These are phyloP conservation scores for Andrena trimmerana DNA, from an alignment of 2,888 invertebrate genomes.

Conservation along the genomic window DNA sequence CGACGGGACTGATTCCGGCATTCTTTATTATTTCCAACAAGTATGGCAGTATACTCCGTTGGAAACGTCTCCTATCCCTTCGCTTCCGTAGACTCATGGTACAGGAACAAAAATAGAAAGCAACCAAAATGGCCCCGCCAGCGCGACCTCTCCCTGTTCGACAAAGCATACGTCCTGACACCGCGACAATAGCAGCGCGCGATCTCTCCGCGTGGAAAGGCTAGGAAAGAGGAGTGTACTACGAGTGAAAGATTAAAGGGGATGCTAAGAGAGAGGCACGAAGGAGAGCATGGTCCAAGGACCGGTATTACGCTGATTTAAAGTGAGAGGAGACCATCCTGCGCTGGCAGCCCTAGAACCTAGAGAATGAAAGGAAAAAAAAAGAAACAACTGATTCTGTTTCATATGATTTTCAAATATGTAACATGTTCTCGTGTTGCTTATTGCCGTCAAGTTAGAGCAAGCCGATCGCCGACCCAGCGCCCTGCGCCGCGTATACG, in stretches of 20 bases:
- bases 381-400: conserved; percentile 27
- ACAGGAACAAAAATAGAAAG: background rate
- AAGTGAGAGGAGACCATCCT: too few species aligned
- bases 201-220: conserved; percentile 40
- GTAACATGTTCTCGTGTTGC: conserved; percentile 79
- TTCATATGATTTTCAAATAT: conserved; percentile 60
- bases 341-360: conserved; percentile 4
- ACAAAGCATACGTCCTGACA: background rate
- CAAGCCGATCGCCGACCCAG: conserved; percentile 84
- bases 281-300: conserved; percentile 1
- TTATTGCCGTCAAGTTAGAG: conserved; percentile 84
- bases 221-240: background rate
- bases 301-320: too few species aligned
- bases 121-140: background rate
- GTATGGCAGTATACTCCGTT: too few species aligned
- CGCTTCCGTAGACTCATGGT: background rate
- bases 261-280: background rate
- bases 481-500: conserved; percentile 84
- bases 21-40: background rate
- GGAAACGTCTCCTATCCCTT: background rate
- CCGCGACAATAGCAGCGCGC: conserved; percentile 43
- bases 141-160: background rate
- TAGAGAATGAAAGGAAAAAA: background rate
- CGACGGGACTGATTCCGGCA: background rate
- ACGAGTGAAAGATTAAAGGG: background rate